These are phyloP conservation scores for Canis aureus DNA, from an alignment of 2,113 vertebrate genomes.

Conservation along the genomic window DNA sequence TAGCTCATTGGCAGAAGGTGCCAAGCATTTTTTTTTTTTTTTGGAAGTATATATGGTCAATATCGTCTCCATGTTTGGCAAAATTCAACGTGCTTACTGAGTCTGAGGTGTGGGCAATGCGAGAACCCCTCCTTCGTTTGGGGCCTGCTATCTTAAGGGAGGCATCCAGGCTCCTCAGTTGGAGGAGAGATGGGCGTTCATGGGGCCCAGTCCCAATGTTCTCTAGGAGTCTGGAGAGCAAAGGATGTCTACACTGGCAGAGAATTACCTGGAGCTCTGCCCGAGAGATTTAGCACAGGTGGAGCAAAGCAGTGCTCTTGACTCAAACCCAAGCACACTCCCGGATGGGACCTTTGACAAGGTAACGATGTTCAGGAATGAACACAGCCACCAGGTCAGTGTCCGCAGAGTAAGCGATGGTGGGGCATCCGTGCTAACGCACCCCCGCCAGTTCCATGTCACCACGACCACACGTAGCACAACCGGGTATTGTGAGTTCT, in stretches of 20 bases:
- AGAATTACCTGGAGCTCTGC: background rate
- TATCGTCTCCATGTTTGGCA: background rate
- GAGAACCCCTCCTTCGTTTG: background rate
- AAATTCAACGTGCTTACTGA: background rate
- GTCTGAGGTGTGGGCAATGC: background rate
- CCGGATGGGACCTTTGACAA: background rate
- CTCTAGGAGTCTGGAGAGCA: background rate
- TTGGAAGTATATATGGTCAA: background rate
- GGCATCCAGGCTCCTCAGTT: background rate
- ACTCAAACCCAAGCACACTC: too few relatives aligned
- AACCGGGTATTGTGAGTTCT: too few relatives aligned
- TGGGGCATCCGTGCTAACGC: background rate
- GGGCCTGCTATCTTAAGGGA: too few relatives aligned
- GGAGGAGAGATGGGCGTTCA: background rate
- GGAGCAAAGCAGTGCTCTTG: background rate
- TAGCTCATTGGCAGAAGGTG: background rate
- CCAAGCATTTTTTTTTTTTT: background rate
- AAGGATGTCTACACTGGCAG: background rate
- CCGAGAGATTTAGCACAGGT: background rate
- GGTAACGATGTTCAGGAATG: background rate
- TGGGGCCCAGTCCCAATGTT: background rate
- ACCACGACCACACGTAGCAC: too few relatives aligned
- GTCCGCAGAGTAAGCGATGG: too few relatives aligned
- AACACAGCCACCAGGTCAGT: background rate
- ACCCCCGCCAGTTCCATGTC: background rate